Evolutionary conservation across 53 echinoderm and acorn worm genomes (phyloP).

Genomic region (Henricia sp.): DNA sequence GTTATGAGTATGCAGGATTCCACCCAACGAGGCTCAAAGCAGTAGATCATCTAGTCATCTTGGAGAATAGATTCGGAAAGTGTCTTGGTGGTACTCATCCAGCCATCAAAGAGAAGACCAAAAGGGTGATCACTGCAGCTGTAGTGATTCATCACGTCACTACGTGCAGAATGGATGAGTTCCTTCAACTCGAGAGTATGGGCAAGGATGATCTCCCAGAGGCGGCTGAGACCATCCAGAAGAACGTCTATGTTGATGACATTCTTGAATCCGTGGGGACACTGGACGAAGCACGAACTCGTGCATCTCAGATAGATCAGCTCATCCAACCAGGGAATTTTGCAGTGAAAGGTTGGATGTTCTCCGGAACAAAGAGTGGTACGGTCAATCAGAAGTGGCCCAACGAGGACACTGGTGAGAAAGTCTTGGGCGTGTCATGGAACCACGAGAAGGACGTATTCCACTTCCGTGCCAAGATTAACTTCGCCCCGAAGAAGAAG

Average conservation of each 20-base stretch:
- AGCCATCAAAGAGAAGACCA: slow-evolving; percentile 26
- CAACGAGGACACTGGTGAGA: slow-evolving; percentile 25
- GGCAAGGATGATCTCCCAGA: slow-evolving; percentile 27
- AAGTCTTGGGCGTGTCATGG: slow-evolving; percentile 61
- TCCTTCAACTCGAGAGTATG: slow-evolving; percentile 61
- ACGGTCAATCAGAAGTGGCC: slow-evolving; percentile 17
- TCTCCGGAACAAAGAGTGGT: slow-evolving; percentile 12
- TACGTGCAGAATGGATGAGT: slow-evolving; percentile 50
- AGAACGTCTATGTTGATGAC: slow-evolving; percentile 64
- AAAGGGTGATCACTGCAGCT: slow-evolving; percentile 1
- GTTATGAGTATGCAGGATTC: slow-evolving; percentile 60
- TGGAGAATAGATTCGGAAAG: slow-evolving; percentile 53
- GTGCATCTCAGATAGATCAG: slow-evolving; percentile 41
- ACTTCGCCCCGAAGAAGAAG: slow-evolving; percentile 30
- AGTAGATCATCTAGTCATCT: slow-evolving; percentile 41
- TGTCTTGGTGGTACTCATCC: slow-evolving; percentile 53
- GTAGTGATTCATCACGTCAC: slow-evolving; percentile 46
- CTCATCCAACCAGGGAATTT: slow-evolving; percentile 61
- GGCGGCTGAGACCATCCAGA: slow-evolving; percentile 49
- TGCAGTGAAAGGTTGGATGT: slow-evolving; percentile 49
- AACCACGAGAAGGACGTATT: slow-evolving; percentile 37
- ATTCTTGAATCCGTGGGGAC: slow-evolving; percentile 51
- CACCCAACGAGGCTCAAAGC: slow-evolving; percentile 36
- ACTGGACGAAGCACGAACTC: slow-evolving; percentile 4
- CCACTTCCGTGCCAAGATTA: slow-evolving; percentile 12